phyloP scores from a whole-genome alignment of 2,888 invertebrate genomes.

The Matsumyia berberina region DNA sequence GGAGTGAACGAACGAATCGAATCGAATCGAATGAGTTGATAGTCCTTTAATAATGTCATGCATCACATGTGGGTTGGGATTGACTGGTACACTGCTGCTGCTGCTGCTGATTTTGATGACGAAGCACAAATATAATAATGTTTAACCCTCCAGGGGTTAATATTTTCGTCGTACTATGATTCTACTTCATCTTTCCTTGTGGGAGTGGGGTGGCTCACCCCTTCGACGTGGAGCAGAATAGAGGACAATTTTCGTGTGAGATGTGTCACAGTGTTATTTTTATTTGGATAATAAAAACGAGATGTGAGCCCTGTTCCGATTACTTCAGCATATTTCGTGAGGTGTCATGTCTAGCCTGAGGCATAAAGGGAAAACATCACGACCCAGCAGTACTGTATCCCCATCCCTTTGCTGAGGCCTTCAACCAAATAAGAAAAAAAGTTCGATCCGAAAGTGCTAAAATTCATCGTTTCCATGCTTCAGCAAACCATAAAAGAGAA shows the following conservation, averaged over 20 bases:
- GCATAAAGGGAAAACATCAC: conserved; percentile 9
- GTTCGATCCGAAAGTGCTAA: conserved; percentile 3
- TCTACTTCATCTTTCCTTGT: not conserved
- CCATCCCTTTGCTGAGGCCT: not conserved
- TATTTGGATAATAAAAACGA: conserved; percentile 56
- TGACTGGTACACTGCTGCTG: conserved; percentile 43
- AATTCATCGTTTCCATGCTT: not conserved
- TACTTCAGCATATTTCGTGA: conserved; percentile 33
- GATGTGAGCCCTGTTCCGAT: conserved; percentile 48
- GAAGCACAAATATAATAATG: conserved; percentile 52
- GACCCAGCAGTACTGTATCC: not conserved
- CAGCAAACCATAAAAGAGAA: not conserved
- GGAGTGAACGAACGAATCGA: not conserved
- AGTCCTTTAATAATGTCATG: conserved; percentile 74
- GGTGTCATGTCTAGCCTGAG: conserved; percentile 39
- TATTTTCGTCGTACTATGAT: conserved; percentile 24
- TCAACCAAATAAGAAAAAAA: no score
- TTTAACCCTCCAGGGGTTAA: conserved; percentile 39
- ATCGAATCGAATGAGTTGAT: conserved; percentile 53
- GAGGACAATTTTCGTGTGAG: not conserved
- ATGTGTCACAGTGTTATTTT: conserved; percentile 18
- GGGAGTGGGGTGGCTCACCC: no score
- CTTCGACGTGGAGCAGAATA: no score
- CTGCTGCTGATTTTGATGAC: conserved; percentile 58
- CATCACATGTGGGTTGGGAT: conserved; percentile 54